Base-by-base conservation (phyloP, 2,797 vertebrate genomes). In the Sebastes kiyomatsui region DNA sequence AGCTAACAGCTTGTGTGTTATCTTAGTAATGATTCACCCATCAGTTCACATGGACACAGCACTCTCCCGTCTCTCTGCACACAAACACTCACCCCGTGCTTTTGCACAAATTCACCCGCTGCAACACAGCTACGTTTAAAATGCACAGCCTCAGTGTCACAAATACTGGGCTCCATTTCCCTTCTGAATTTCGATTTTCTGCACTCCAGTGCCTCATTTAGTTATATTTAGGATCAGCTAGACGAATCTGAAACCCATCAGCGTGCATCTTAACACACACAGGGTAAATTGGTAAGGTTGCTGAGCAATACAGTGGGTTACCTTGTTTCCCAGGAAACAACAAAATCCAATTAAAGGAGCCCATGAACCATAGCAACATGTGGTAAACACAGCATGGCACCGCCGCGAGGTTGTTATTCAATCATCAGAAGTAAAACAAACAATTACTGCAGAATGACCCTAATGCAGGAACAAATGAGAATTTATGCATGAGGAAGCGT, bases 361-460 rank as follows among this genome's bases (percentile, higher is more conserved):
- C 89, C 79, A 54, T 86, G 89, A 92, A 94, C 91, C 93, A 89
- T 91, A 77, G 91, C 90, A 92, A 92, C 92, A 94, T 90, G 93
- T 92, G 91, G 92, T 87, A 91, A 93, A 93, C 87, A 90, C 88
- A 88, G 85, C 87, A 85, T 86, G 90, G 92, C 90, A 82, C 64
- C 11, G 83, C 91, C 75, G 72, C 69, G 4, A 91, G 91, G 83
- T 81, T 93, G 86, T 92, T 92, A 90, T 93, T 94, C 93, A 91
- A 89, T 94, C 92, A 93, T 82, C 82, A 90, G 76, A 92, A 90
- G 87, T 92, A 91, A 92, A 93, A 93, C 90, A 94, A 94, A 95
- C 92, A 94, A 93, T 94, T 93, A 93, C 90, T 83, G 91, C 79
- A 88, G 84, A 87, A 86, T 92, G 91, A 94, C 92, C 93, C 87